A percentile compares a stretch with the other conserved stretches of the same genome.
These are phyloP conservation scores for Apogon talboti DNA, from an alignment of 2,797 vertebrate species.

Conservation along the genomic window DNA sequence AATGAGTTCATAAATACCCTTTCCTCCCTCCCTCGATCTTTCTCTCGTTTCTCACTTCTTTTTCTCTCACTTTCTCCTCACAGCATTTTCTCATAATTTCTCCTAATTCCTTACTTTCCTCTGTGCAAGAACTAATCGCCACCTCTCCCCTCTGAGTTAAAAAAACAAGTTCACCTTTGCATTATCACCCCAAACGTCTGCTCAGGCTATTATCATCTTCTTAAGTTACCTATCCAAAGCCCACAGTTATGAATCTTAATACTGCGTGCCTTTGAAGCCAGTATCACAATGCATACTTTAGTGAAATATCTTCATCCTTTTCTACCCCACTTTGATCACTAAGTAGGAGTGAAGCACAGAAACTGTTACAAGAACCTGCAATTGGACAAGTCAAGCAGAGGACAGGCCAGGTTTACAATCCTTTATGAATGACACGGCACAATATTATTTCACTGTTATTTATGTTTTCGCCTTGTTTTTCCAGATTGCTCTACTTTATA, in stretches of 20 bases:
- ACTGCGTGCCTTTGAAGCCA: conserved; percentile 72
- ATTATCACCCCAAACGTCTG: conserved; percentile 61
- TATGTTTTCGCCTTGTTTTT: conserved; percentile 73
- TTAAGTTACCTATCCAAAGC: conserved; percentile 66
- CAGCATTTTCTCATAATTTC: background rate
- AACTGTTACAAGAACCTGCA: conserved; percentile 59
- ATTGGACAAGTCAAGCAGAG: conserved; percentile 69
- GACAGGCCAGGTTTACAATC: conserved; percentile 63
- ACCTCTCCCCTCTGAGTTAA: conserved; percentile 28
- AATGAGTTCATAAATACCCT: background rate
- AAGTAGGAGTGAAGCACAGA: conserved; percentile 68
- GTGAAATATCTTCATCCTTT: conserved; percentile 75
- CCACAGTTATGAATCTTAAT: conserved; percentile 76
- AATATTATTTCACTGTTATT: conserved; percentile 76
- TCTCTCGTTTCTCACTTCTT: conserved; percentile 3
- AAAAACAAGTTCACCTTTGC: conserved; percentile 66
- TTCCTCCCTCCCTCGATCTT: conserved; percentile 2
- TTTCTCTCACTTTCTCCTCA: background rate
- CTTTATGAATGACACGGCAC: conserved; percentile 72
- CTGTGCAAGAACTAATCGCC: conserved; percentile 20
- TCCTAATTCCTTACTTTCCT: background rate
- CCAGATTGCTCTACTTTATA: conserved; percentile 66
- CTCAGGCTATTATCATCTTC: conserved; percentile 62
- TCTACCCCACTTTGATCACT: conserved; percentile 76
- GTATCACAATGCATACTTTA: conserved; percentile 65